Evolutionary conservation across 2,888 invertebrate genomes (phyloP).

Genomic region (Plebejus melissa): DNA sequence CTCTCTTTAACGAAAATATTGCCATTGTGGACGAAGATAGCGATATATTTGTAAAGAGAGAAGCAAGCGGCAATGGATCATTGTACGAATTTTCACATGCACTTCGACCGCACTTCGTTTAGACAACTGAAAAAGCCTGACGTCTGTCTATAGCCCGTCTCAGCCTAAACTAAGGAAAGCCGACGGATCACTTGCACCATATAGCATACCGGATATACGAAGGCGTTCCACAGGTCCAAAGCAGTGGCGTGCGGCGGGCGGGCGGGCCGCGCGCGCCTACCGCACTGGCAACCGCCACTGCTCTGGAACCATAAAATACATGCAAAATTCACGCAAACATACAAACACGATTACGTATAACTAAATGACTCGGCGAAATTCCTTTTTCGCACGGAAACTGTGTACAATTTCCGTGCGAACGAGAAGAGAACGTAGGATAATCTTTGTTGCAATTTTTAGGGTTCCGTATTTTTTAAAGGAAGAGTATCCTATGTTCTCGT

Average conservation of each 20-base stretch:
- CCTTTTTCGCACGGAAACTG: not conserved
- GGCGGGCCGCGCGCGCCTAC: slow-evolving; percentile 80
- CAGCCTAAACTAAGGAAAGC: slow-evolving; percentile 35
- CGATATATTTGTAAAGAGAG: not conserved
- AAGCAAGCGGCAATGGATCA: not conserved
- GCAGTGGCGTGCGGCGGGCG: slow-evolving; percentile 86
- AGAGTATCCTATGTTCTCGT: too few species aligned
- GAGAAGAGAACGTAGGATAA: too few species aligned
- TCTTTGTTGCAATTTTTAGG: too few species aligned
- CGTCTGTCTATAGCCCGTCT: slow-evolving; percentile 9
- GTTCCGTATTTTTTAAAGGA: too few species aligned
- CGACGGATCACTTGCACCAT: slow-evolving; percentile 55
- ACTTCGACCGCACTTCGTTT: not conserved
- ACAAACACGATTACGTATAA: slow-evolving; percentile 37
- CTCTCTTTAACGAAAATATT: too few species aligned
- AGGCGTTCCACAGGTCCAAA: slow-evolving; percentile 82
- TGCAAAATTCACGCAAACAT: slow-evolving; percentile 63
- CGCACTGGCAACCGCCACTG: slow-evolving; percentile 79
- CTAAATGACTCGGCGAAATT: not conserved
- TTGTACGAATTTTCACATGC: not conserved
- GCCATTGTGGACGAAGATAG: too few species aligned
- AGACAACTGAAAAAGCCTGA: not conserved
- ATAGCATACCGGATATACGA: slow-evolving; percentile 82
- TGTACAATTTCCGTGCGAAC: too few species aligned
- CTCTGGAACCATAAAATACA: slow-evolving; percentile 79